Evolutionary conservation across 2,888 invertebrate genomes (phyloP).

Genomic region (Megaustenia siamemsis): DNA sequence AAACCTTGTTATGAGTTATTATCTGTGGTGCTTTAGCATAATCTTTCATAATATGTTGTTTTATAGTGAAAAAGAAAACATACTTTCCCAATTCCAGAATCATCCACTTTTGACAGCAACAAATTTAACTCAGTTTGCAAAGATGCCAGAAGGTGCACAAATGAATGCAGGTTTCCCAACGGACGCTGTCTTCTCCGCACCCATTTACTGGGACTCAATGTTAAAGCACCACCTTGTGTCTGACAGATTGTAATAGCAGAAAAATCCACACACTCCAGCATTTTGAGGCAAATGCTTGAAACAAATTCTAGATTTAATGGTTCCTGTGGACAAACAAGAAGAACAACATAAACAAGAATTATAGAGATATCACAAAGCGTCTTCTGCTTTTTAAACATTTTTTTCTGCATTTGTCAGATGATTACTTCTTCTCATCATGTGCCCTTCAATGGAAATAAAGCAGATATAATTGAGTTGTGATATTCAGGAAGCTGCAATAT

Average conservation of each 20-base stretch:
- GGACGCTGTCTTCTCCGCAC: slow-evolving; percentile 66
- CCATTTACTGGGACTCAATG: slow-evolving; percentile 69
- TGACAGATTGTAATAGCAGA: slow-evolving; percentile 61
- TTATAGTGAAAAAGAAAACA: neutral
- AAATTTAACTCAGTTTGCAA: slow-evolving; percentile 55
- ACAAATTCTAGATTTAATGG: slow-evolving; percentile 62
- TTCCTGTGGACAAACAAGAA: slow-evolving; percentile 59
- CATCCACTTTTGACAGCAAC: slow-evolving; percentile 46
- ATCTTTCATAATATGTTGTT: too few species aligned
- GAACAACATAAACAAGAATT: neutral
- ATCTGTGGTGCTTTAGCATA: too few species aligned
- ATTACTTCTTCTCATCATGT: too few species aligned
- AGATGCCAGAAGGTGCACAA: slow-evolving; percentile 63
- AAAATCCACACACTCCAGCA: slow-evolving; percentile 70
- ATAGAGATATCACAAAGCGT: neutral
- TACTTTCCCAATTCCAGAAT: slow-evolving; percentile 31
- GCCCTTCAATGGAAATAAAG: too few species aligned
- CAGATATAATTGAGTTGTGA: too few species aligned
- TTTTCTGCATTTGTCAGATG: neutral
- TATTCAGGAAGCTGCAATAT: too few species aligned
- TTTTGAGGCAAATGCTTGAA: slow-evolving; percentile 62
- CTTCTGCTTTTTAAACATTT: neutral
- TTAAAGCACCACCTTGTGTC: slow-evolving; percentile 37
- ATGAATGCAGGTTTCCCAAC: slow-evolving; percentile 73
- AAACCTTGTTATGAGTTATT: too few species aligned